A percentile compares a stretch with the other conserved stretches of the same genome.
Conservation (phyloP, 2,113 vertebrate genomes). For the Microtus montanus region DNA sequence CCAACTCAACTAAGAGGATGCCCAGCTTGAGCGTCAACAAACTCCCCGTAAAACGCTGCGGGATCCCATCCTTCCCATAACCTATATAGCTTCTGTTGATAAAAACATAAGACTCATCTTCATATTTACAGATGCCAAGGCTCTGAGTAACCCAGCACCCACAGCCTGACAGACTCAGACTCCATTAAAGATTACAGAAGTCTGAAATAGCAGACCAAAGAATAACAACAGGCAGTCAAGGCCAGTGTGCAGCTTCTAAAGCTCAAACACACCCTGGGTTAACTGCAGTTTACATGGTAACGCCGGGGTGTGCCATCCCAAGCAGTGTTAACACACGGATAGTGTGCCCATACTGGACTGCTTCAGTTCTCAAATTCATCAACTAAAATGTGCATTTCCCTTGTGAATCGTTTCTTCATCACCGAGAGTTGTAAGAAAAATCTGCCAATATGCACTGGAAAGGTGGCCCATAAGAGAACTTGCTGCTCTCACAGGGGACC, state of each 20-base stretch:
- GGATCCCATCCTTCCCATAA: slow-evolving; percentile 6
- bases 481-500: neutral
- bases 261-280: neutral
- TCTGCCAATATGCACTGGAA: neutral
- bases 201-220: slow-evolving; percentile 23
- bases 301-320: neutral
- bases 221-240: neutral
- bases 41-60: slow-evolving; percentile 10
- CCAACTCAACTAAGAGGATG: neutral
- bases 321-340: neutral
- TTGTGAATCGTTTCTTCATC: slow-evolving; percentile 6
- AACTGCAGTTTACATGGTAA: slow-evolving; percentile 13
- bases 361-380: slow-evolving; percentile 18
- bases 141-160: neutral
- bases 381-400: slow-evolving; percentile 13
- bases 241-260: slow-evolving; percentile 27
- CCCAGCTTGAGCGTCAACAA: neutral
- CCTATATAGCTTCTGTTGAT: slow-evolving; percentile 4
- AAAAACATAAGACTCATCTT: neutral
- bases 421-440: slow-evolving; percentile 33
- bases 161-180: neutral
- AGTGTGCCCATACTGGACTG: neutral
- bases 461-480: neutral
- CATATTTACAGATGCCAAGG: neutral
- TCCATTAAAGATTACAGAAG: neutral